These are phyloP conservation scores for Caenorhabditis drosophilae DNA, from an alignment of 2,888 invertebrate genomes.

Conservation along the genomic window DNA sequence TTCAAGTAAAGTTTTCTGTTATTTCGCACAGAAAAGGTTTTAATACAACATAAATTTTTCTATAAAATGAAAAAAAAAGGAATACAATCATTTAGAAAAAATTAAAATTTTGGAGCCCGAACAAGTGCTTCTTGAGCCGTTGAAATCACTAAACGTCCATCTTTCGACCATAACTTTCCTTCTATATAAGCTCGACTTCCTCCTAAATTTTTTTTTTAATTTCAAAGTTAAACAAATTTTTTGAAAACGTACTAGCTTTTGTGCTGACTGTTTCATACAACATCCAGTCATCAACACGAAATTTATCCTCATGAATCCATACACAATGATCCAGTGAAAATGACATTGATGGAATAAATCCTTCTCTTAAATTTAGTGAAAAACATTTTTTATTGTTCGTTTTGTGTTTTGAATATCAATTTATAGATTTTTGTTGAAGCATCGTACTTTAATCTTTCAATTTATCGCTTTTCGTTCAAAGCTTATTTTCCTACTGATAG, in stretches of 20 bases:
- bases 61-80: too few relatives aligned
- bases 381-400: too few relatives aligned
- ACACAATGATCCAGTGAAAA: slow-evolving; percentile 58
- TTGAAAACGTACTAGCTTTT: slow-evolving; percentile 40
- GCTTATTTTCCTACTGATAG: too few relatives aligned
- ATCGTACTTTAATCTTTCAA: too few relatives aligned
- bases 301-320: slow-evolving; percentile 56
- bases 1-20: too few relatives aligned
- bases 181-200: slow-evolving; percentile 53
- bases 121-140: slow-evolving; percentile 51
- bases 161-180: slow-evolving; percentile 56
- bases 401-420: too few relatives aligned
- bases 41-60: too few relatives aligned
- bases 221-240: background rate
- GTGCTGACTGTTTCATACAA: slow-evolving; percentile 56
- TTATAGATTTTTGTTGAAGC: too few relatives aligned
- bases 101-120: slow-evolving; percentile 23
- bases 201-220: slow-evolving; percentile 7
- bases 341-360: slow-evolving; percentile 56
- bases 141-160: slow-evolving; percentile 54
- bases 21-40: too few relatives aligned
- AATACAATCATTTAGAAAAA: background rate
- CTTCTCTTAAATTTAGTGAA: slow-evolving; percentile 36
- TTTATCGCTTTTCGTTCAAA: too few relatives aligned
- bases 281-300: slow-evolving; percentile 59